Evolutionary conservation across 2,888 invertebrate species (phyloP), one percentile per base, ranked within the genome.

Genomic region (Scaptomyza flava): DNA sequence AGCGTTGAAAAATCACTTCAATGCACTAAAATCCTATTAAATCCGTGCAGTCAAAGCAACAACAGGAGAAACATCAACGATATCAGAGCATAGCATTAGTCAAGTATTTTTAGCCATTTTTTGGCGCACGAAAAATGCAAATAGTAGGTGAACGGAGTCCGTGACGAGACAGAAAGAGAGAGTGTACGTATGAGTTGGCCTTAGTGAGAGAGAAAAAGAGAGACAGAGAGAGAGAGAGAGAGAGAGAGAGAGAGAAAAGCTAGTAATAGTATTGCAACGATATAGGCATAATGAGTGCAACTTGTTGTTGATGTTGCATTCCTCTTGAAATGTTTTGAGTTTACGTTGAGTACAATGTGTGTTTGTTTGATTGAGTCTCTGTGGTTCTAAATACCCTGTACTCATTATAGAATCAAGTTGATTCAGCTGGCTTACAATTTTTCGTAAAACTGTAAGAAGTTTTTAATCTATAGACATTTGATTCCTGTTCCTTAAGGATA

Each of bases 1-100:
- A 56, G 64, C 63, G 51, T 78, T 71, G 73, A 72, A 69, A 57
- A 88, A 84, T 84, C 89, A 88, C 85, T 79, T 71, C 68, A 65
- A 72, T 84, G 84, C 87, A 79, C 82, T 70, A 62, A 72, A 86
- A 83, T 83, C 83, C 73, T 72, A 83, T 85, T 85, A 85, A 80
- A 69, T 79, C 86, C 61, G 58, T 73, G 68, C 76, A 77, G 63
- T 68, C 68, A 70, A 68, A 63, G 60, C 52, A 59, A 45, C 59
- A 76, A 47, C 67, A 51, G 17, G 45, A 51, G n/a, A 27, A 43
- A 23, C 34, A 48, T 8, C 34, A 60, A 31, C 46, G 45, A 31
- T 43, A 56, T 31, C 17, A 23, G 36, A 51, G 56, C 51, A 47
- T 62, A 76, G 68, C 80, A 84, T 80, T 86, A 82, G 82, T 82